Conservation (phyloP, 2,113 vertebrate genomes). For the Etheostoma cragini region DNA sequence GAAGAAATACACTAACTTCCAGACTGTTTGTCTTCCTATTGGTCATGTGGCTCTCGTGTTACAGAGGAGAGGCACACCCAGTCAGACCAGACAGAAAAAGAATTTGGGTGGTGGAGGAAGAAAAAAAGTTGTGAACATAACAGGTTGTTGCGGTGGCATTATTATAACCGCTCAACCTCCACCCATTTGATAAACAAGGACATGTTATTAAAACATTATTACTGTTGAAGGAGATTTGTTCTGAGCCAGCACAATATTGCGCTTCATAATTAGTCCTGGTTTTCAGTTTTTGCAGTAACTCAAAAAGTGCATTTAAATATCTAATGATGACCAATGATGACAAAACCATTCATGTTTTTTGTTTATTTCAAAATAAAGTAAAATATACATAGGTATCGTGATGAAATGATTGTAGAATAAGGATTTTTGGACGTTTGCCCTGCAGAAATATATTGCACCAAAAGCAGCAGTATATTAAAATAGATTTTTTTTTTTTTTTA, state of each 20-base stretch:
- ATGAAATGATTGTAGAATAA: not conserved
- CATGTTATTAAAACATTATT: not conserved
- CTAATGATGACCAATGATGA: slow-evolving; percentile 26
- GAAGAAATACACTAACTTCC: slow-evolving; percentile 48
- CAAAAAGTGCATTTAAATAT: not conserved
- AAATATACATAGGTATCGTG: slow-evolving; percentile 18
- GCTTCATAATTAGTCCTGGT: not conserved
- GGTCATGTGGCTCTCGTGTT: slow-evolving; percentile 68
- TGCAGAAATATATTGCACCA: slow-evolving; percentile 21
- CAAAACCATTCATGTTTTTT: slow-evolving; percentile 28
- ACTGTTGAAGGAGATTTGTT: not conserved
- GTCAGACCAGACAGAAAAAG: not conserved
- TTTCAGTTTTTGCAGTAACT: not conserved
- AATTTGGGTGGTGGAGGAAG: slow-evolving; percentile 9
- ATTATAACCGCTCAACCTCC: slow-evolving; percentile 32
- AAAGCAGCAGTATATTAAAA: slow-evolving; percentile 24
- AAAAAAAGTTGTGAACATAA: slow-evolving; percentile 12
- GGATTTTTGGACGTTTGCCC: not conserved
- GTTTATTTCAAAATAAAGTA: slow-evolving; percentile 68
- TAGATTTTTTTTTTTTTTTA: not conserved
- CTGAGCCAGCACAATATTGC: not conserved
- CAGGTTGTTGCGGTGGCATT: not conserved
- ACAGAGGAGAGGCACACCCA: slow-evolving; percentile 64
- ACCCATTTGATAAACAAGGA: slow-evolving; percentile 48
- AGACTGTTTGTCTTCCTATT: slow-evolving; percentile 47